phyloP scores from a whole-genome alignment of 1,140 invertebrate genomes.

The Drosophila nigrodunni region DNA sequence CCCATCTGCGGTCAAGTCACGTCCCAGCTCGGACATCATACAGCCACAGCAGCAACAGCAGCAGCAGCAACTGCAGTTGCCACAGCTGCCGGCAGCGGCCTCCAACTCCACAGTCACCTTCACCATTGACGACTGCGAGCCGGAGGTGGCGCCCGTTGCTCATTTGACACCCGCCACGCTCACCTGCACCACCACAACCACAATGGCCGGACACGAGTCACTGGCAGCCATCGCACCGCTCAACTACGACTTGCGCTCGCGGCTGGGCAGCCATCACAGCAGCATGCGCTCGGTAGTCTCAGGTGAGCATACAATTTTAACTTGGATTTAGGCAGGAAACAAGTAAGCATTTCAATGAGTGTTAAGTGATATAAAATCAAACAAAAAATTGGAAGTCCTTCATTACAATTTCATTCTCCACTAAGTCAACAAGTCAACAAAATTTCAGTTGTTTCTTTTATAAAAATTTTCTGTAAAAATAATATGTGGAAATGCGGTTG shows the following conservation, averaged over 20 bases:
- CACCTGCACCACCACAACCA: conserved; percentile 72
- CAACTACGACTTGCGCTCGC: conserved; percentile 62
- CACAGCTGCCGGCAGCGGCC: conserved; percentile 15
- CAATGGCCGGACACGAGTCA: conserved; percentile 62
- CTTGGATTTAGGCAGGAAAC: too few relatives aligned
- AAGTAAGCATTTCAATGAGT: not conserved
- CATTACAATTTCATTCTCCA: too few relatives aligned
- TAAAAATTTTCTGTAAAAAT: too few relatives aligned
- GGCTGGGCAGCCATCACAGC: conserved; percentile 71
- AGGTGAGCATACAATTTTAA: conserved; percentile 49
- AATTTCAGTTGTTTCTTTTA: too few relatives aligned
- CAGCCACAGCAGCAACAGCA: conserved; percentile 50
- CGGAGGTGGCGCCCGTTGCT: conserved; percentile 5
- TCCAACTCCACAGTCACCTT: conserved; percentile 76
- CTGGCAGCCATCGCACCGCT: conserved; percentile 53
- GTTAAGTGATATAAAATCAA: too few relatives aligned
- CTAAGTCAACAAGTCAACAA: too few relatives aligned
- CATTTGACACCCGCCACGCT: conserved; percentile 47
- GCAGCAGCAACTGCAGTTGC: not conserved
- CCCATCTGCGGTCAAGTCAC: conserved; percentile 50
- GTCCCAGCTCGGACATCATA: conserved; percentile 70
- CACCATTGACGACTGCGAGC: conserved; percentile 74
- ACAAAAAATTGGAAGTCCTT: too few relatives aligned
- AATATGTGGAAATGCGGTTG: too few relatives aligned
- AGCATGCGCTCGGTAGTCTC: conserved; percentile 81